Base-by-base conservation (phyloP, 1,140 invertebrate species). In the Achroia grisella region DNA sequence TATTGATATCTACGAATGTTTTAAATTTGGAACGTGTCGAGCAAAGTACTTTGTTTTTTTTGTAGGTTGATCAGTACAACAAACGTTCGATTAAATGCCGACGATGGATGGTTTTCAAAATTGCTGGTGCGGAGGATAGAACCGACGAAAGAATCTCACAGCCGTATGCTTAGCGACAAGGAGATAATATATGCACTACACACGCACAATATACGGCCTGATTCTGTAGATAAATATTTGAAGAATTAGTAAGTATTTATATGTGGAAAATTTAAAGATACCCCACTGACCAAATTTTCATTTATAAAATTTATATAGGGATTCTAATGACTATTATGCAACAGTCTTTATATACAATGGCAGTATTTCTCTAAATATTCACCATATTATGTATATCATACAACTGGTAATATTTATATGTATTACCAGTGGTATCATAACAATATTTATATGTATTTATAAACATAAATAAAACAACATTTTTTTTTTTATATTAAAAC, bases 71-170 rank as follows among this genome's bases (percentile, higher is more conserved):
- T 84, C 46, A 60, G 63, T 12, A 79, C 85, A 45, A 86, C 89
- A 52, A 86, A 85, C 47, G 73, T 83, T 14, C 67, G 71, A 32
- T 58, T 86, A 17, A 83, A 76, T 43, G 85, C 89, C 46, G 88
- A 88, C 57, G 94, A 96, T 87, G 91, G 94, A 65, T 98, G 96
- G 95, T 88, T 97, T 33, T 95, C 92, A 50, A 97, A 97, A 82
- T 83, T 97, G 28, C 84, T 97, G 44, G 95, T 97, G 15, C 88
- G 95, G 52, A 95, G 93, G 81, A 96, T 98, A 72, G 95, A 97
- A 74, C 95, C 96, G 4, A 96, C 94, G 0, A 98, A 97, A 75
- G 96, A 98, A 75, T 95, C 97, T 4, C 97, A 98, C 82, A 98
- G 97, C 61, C 91, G 94, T 45, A 95, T 97, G 90, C 88, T 98